Percentiles rank a stretch among this genome's conserved stretches.
These are phyloP conservation scores for Crotalus helleri DNA, from an alignment of 2,113 vertebrate species.

Conservation along the genomic window DNA sequence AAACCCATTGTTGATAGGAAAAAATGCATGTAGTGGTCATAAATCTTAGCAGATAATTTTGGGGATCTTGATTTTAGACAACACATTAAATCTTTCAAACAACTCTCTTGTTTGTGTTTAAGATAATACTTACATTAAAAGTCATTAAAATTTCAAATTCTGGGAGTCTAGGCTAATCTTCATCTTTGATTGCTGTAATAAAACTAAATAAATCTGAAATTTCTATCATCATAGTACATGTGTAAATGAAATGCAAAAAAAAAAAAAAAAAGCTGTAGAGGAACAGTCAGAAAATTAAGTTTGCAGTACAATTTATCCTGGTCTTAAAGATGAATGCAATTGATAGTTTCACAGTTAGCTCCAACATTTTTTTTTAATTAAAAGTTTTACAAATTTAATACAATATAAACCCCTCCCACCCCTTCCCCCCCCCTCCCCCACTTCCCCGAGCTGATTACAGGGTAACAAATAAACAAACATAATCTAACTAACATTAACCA, in stretches of 20 bases:
- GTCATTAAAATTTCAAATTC: neutral
- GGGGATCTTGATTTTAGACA: neutral
- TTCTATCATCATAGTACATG: neutral
- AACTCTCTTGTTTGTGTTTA: neutral
- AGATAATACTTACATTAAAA: neutral
- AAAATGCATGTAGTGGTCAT: neutral
- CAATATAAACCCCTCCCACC: too few relatives aligned
- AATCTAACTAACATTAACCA: too few relatives aligned
- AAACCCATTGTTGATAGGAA: neutral
- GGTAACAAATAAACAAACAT: too few relatives aligned
- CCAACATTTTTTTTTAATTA: too few relatives aligned
- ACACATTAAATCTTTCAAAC: neutral
- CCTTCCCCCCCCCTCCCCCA: too few relatives aligned
- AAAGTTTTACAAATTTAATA: too few relatives aligned
- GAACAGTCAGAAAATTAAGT: neutral
- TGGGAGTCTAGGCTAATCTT: neutral
- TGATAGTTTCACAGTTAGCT: neutral
- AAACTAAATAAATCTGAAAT: neutral
- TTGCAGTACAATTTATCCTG: neutral
- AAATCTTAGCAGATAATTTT: neutral
- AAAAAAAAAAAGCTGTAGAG: neutral
- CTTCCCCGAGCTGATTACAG: too few relatives aligned
- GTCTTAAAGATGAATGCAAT: neutral
- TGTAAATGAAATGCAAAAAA: neutral
- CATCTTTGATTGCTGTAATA: neutral